Evolutionary conservation across 2,888 invertebrate genomes (phyloP), one percentile per base, ranked within the genome.

Genomic region (Chromoteleia sp.): DNA sequence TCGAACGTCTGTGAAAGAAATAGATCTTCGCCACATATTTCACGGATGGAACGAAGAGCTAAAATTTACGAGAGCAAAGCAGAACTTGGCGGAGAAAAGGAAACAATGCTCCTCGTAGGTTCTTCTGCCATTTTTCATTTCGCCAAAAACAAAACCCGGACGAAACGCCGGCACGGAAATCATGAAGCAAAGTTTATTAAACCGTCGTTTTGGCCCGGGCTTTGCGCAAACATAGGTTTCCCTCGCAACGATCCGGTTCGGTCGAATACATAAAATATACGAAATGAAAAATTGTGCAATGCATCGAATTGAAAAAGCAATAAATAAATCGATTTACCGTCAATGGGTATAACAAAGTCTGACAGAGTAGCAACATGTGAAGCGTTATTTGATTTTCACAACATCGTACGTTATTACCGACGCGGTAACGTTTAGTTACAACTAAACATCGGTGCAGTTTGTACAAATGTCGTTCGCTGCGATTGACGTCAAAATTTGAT

Each of bases 31-130:
- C 50, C 63, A 63, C 36, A 71, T 77, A 70, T 70, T 70, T 77
- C 56, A 63, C 68, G 33, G 21, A 19, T 48, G 70, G 52, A 68
- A 68, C 70, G 59, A 56, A 56, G 61, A 56, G 52, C 30, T 56
- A 14, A 70, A 70, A 77, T 77, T 73, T 79, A 73, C 73, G 78
- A 73, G 70, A 59, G 14, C 63, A 50, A 67, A 63, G 67, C 65
- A 58, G 29, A 73, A 59, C 54, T 45, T 19, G 41, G 15, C 30
- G 33, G 15, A 63, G 65, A 50, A 71, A 65, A 71, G 65, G 78
- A 65, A 78, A 65, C 77, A 71, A 67, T 43, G 39, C 56, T 19
- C 12, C 30, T 52, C 41, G 41, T 36, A 15, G 61, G 54, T 68
- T 76, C 41, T 76, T 61, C 68, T 17, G 25, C 36, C 43, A 54